phyloP scores from a whole-genome alignment of 2,888 invertebrate genomes.

The Glaucopsyche alexis region DNA sequence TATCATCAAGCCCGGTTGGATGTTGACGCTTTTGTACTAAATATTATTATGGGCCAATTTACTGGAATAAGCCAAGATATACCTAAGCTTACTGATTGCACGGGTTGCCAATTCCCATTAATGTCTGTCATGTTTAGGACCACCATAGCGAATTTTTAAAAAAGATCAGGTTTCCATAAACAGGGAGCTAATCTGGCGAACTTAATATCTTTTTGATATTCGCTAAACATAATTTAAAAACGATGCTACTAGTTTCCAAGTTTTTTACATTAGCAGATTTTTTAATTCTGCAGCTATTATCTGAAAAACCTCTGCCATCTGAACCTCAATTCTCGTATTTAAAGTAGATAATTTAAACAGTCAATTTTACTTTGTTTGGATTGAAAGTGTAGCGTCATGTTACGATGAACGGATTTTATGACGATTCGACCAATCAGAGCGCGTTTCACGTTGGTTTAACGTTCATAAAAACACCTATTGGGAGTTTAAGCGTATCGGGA shows the following conservation, averaged over 20 bases:
- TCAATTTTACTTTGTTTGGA: too few relatives aligned
- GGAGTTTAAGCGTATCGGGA: too few relatives aligned
- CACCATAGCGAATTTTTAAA: background rate
- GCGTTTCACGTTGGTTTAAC: too few relatives aligned
- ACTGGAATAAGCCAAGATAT: background rate
- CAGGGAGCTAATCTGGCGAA: constrained; percentile 10
- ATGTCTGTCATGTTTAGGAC: constrained; percentile 1
- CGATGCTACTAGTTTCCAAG: constrained; percentile 5
- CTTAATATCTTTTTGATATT: constrained; percentile 4
- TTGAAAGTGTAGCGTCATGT: too few relatives aligned
- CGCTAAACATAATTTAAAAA: background rate
- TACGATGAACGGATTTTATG: too few relatives aligned
- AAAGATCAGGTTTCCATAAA: constrained; percentile 7
- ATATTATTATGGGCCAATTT: background rate
- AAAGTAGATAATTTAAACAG: too few relatives aligned
- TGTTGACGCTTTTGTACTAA: too few relatives aligned
- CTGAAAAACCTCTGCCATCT: background rate
- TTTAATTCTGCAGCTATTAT: background rate
- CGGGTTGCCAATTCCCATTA: background rate
- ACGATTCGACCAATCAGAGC: too few relatives aligned
- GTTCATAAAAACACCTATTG: too few relatives aligned
- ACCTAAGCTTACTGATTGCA: background rate
- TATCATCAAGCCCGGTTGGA: too few relatives aligned
- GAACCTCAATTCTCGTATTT: too few relatives aligned
- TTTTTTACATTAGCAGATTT: background rate